Base-by-base conservation (phyloP, 2,888 invertebrate species). In the Polydrusus pterygomalis region DNA sequence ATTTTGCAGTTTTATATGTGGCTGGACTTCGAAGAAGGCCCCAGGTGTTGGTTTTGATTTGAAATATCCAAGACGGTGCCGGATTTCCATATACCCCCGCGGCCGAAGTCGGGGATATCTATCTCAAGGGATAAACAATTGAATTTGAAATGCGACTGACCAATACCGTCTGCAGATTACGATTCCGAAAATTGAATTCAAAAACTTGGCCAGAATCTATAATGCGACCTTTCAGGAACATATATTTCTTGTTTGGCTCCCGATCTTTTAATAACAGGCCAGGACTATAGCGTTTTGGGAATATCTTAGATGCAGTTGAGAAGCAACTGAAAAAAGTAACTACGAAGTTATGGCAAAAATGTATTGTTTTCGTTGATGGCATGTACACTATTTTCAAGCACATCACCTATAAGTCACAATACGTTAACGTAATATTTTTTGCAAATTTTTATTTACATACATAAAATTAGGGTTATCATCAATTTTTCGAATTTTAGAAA, bases 161-260 rank as follows among this genome's bases (percentile, higher is more conserved):
- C 87, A 87, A 87, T 87, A 85, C 84, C 86, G 83, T 85, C 83
- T 85, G 86, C 85, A 86, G 86, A 86, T 86, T 87, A 86, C 86
- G 86, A 85, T 84, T 84, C 84, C 86, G 87, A 88, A 87, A 88
- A 88, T 88, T 87, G 87, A 87, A 88, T 88, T 87, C 87, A 87
- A 87, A 88, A 88, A 88, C 88, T 87, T 85, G 87, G 82, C 85
- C 85, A 82, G 88, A 88, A 88, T 88, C 86, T 87, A 87, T 87
- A 88, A 88, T 87, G 81, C 81, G 79, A 79, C 80, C 81, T 81
- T 80, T 74, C 75, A 69, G 78, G 77, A 79, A 82, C 79, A 82
- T 79, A 82, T 82, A 80, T 81, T 80, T 80, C 79, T 79, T 79
- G 77, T 79, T 78, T 79, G 78, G 74, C 74, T 73, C 64, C 70